Percentiles rank a stretch among this genome's conserved stretches.
Conservation (phyloP, 2,797 vertebrate species). For the Cyprinodon diabolis region DNA sequence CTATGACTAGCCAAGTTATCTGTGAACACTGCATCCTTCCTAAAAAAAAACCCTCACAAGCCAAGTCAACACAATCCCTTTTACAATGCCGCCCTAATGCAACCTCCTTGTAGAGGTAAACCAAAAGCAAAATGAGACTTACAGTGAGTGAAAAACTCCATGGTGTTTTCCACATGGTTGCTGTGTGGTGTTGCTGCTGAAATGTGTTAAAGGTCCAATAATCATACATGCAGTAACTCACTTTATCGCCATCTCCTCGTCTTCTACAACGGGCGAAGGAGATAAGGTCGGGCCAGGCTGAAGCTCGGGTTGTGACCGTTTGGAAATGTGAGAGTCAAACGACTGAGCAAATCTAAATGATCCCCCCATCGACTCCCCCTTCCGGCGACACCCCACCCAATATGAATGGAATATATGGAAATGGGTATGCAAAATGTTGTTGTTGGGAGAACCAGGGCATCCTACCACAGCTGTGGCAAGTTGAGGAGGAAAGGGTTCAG, state of each 20-base stretch:
- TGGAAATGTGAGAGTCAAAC: slow-evolving; percentile 69
- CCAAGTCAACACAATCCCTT: background rate
- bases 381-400: slow-evolving; percentile 34
- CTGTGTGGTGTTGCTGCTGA: slow-evolving; percentile 54
- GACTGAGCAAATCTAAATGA: slow-evolving; percentile 82
- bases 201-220: slow-evolving; percentile 63
- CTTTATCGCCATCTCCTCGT: slow-evolving; percentile 84
- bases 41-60: background rate
- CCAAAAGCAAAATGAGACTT: slow-evolving; percentile 61
- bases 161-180: slow-evolving; percentile 75
- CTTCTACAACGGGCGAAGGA: slow-evolving; percentile 64
- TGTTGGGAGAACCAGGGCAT: slow-evolving; percentile 59
- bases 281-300: slow-evolving; percentile 70
- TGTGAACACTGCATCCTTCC: slow-evolving; percentile 19
- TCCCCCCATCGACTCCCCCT: slow-evolving; percentile 49
- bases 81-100: background rate
- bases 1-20: slow-evolving; percentile 67
- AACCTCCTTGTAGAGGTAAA: slow-evolving; percentile 25
- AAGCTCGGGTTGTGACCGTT: slow-evolving; percentile 74
- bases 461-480: slow-evolving; percentile 46
- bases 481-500: slow-evolving; percentile 28
- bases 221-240: slow-evolving; percentile 79
- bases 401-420: slow-evolving; percentile 83
- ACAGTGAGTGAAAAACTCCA: slow-evolving; percentile 64
- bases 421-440: slow-evolving; percentile 82